These are phyloP conservation scores for Catajapyx aquilonaris DNA, from an alignment of 1,140 invertebrate genomes.

Conservation along the genomic window DNA sequence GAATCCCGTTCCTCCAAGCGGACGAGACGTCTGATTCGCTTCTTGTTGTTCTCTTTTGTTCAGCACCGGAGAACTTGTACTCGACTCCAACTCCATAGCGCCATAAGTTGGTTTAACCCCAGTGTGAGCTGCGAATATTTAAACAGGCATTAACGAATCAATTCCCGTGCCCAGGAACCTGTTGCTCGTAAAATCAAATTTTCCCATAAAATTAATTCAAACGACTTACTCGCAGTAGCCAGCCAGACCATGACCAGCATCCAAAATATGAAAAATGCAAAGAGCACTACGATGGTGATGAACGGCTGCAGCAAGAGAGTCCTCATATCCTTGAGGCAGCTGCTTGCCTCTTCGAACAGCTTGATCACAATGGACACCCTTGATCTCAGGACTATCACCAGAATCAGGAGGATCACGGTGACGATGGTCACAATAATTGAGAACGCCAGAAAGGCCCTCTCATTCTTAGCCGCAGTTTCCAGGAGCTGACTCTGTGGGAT, in stretches of 20 bases:
- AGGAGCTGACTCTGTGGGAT: conserved; percentile 31
- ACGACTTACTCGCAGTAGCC: conserved; percentile 42
- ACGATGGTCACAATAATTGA: conserved; percentile 71
- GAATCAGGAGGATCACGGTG: conserved; percentile 58
- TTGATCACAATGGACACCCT: conserved; percentile 54
- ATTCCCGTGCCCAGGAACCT: no score
- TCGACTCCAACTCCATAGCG: no score
- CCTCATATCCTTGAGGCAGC: conserved; percentile 61
- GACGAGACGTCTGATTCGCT: no score
- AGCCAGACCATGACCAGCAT: conserved; percentile 48
- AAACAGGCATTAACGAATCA: no score
- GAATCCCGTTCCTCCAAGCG: no score
- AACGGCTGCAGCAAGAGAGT: conserved; percentile 71
- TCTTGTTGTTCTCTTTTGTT: no score
- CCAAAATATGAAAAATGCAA: conserved; percentile 69
- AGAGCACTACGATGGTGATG: conserved; percentile 55
- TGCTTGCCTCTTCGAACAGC: conserved; percentile 69
- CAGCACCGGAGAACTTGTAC: no score
- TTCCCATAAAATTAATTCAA: no score
- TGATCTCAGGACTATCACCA: conserved; percentile 57
- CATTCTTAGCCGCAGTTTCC: conserved; percentile 62
- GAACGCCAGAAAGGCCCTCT: conserved; percentile 60
- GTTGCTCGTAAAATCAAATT: no score
- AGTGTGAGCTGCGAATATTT: no score
- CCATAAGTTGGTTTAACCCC: no score